Percentiles rank a stretch among this genome's conserved stretches.
phyloP scores from a whole-genome alignment of 1,140 invertebrate genomes.

The Sminthurides bifidus region DNA sequence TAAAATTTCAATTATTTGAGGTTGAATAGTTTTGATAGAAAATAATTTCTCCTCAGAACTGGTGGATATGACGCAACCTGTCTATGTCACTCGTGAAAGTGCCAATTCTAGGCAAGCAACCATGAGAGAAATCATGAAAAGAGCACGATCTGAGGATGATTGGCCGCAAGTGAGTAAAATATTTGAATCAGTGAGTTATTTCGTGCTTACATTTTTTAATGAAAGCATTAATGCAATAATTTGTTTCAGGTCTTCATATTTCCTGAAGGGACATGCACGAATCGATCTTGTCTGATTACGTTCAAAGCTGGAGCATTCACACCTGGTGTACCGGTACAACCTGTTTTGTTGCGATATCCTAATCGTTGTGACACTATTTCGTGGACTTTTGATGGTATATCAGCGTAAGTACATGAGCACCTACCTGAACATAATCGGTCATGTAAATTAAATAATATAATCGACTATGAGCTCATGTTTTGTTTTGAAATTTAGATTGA shows the following conservation, averaged over 20 bases:
- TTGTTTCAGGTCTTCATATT: constrained; percentile 70
- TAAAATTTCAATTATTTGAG: too few relatives aligned
- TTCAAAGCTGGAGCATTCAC: constrained; percentile 81
- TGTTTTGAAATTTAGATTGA: constrained; percentile 47
- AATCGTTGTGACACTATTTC: constrained; percentile 85
- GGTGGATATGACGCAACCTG: constrained; percentile 85
- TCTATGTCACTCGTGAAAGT: constrained; percentile 85
- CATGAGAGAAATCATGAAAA: constrained; percentile 74
- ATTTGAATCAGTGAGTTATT: constrained; percentile 46
- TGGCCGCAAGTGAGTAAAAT: constrained; percentile 94
- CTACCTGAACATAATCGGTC: background rate
- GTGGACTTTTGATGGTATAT: constrained; percentile 95
- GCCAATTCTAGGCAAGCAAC: constrained; percentile 81
- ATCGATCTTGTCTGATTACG: constrained; percentile 81
- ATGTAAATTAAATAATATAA: background rate
- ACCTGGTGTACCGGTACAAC: constrained; percentile 78
- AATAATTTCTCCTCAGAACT: constrained; percentile 48
- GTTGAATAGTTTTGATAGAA: too few relatives aligned
- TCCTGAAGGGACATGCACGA: constrained; percentile 91
- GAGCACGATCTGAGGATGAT: constrained; percentile 62
- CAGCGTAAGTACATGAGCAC: constrained; percentile 55
- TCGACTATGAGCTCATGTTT: background rate
- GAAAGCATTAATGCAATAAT: background rate
- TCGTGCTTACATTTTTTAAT: background rate
- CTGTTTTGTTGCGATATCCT: constrained; percentile 80